Base-by-base conservation (phyloP, 2,888 invertebrate genomes). In the Pandemis cinnamomeana region DNA sequence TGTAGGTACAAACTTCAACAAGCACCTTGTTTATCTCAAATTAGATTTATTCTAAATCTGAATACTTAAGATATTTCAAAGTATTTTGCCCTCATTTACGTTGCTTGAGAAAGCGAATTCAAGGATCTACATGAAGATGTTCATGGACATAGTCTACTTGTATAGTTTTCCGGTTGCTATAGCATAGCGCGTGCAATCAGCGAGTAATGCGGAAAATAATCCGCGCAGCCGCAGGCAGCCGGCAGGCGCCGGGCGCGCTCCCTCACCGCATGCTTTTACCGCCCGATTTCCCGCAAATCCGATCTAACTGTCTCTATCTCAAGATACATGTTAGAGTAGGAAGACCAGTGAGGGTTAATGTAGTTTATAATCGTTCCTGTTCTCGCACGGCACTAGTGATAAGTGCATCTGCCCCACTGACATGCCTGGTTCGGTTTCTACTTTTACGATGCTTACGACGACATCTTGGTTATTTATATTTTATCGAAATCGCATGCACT, bases 361-460 rank as follows among this genome's bases (percentile, higher is more conserved):
- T 69, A 60, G 20, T 69, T n/a, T 66, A 48, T 75, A 72, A 77
- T 63, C 70, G 78, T 71, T 72, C 75, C 78, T 76, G 75, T 76
- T 76, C 74, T 73, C 75, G 78, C 77, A 75, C 77, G 80, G 79
- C 80, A 80, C 79, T 78, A 78, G 78, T 72, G 77, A 36, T 76
- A 76, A 76, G 80, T 73, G 74, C 76, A 77, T 78, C 79, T 81
- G 88, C 78, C 82, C 87, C 78, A 89, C 88, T 87, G 79, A 86
- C 87, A 85, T 83, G 78, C 85, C 87, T 85, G 83, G 84, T 83
- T 87, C 87, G 83, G 84, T 83, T 87, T 87, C 89, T 86, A 84
- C 83, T 84, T 84, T 87, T 86, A 74, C 67, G 55, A 66, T 71
- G 64, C 20, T 20, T n/a, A 10, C 42, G 5, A 55, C 55, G 53